These are phyloP conservation scores for Montipora foliosa DNA, from an alignment of 64 coral and sea anemone genomes.

Conservation along the genomic window DNA sequence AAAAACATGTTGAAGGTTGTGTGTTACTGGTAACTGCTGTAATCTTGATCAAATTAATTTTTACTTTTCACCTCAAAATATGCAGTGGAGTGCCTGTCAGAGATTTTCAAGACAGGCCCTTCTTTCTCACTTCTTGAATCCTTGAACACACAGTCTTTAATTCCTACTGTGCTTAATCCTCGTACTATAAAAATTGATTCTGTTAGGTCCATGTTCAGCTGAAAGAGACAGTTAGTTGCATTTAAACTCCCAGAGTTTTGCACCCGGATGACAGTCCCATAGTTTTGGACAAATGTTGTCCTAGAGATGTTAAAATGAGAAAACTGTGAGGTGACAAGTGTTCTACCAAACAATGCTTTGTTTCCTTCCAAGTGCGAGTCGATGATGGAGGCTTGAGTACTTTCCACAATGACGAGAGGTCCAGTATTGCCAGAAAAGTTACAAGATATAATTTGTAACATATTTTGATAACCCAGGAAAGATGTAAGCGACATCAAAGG, in stretches of 20 bases:
- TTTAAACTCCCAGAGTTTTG: slow-evolving; percentile 9
- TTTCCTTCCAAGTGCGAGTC: background rate
- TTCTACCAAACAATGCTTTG: background rate
- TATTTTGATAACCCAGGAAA: background rate
- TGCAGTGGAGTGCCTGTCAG: background rate
- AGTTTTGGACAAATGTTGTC: slow-evolving; percentile 7
- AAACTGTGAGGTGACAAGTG: slow-evolving; percentile 10
- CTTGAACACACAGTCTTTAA: slow-evolving; percentile 3
- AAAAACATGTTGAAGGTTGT: no score
- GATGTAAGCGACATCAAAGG: slow-evolving; percentile 11
- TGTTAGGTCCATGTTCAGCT: background rate
- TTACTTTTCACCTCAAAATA: slow-evolving; percentile 17
- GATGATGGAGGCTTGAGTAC: background rate
- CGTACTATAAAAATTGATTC: background rate
- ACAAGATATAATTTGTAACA: background rate
- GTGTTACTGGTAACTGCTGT: no score
- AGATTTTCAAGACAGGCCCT: background rate
- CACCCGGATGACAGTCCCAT: background rate
- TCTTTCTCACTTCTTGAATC: background rate
- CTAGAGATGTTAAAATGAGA: background rate
- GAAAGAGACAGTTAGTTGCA: background rate
- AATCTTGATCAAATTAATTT: no score
- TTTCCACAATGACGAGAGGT: background rate
- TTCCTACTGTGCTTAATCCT: background rate
- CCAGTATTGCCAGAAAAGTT: background rate